Percentiles rank a stretch among this genome's conserved stretches.
phyloP scores from a whole-genome alignment of 2,797 vertebrate genomes.

The Galagoides demidoff region DNA sequence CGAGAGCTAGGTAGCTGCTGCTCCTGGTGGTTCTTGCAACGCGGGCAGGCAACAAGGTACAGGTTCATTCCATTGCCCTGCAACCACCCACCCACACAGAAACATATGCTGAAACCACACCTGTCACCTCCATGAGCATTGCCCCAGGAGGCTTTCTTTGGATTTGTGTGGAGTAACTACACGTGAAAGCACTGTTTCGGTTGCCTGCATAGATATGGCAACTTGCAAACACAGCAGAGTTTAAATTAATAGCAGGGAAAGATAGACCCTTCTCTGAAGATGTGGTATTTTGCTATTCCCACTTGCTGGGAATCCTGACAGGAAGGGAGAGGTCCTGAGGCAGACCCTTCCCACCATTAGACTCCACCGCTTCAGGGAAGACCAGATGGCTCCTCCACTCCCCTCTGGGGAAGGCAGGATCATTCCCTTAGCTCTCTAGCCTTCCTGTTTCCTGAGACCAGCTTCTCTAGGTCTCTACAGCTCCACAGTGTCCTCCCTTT shows the following conservation, averaged over 20 bases:
- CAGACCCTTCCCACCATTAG: not conserved
- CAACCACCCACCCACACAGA: not conserved
- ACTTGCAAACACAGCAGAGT: too few relatives aligned
- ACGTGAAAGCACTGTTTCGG: not conserved
- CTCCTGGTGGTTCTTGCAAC: not conserved
- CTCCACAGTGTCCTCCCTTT: not conserved
- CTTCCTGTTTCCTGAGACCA: not conserved
- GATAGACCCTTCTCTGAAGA: not conserved
- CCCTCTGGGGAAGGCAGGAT: not conserved
- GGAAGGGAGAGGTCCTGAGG: not conserved
- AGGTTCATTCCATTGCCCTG: not conserved
- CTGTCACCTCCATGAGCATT: not conserved
- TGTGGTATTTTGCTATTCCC: not conserved
- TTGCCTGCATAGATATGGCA: not conserved
- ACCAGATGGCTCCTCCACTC: too few relatives aligned
- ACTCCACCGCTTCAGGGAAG: not conserved
- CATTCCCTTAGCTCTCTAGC: not conserved
- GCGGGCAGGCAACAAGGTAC: accelerated
- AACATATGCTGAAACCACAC: not conserved
- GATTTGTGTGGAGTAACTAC: not conserved
- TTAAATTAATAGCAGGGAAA: not conserved
- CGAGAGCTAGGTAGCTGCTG: not conserved
- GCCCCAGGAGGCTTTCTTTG: not conserved
- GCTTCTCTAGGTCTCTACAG: not conserved
- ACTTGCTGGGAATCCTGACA: not conserved